Base-by-base conservation (phyloP, 2,888 invertebrate genomes). In the Nipponacmea schrenckii region DNA sequence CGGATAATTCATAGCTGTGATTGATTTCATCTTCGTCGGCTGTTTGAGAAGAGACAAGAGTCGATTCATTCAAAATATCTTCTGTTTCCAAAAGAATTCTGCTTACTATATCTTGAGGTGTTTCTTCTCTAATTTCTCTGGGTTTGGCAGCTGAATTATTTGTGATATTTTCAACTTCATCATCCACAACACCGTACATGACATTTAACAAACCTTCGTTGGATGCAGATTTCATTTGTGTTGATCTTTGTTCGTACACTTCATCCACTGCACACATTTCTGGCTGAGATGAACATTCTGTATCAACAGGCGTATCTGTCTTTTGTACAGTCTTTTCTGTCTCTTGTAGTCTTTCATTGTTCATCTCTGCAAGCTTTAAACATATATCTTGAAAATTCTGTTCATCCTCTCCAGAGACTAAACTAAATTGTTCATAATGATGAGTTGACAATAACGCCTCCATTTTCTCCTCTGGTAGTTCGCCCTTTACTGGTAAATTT, bases 41-140 rank as follows among this genome's bases (percentile, higher is more conserved):
- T 3, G 24, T 20, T 24, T 24, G 20, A 8, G 56, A 56, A 24
- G 20, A 56, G 20, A 12, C 20, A 39, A 39, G 39, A 39, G 39
- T 39, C 8, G 39, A 39, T 39, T 39, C 39, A 56, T 56, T 56
- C 24, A 56, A 14, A 12, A 56, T 56, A 24, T 56, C 56, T 24
- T 56, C 56, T 20, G 56, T 56, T 56, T 56, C 56, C 56, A 56
- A 24, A 24, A 56, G 56, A 56, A 56, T 56, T 56, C 56, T 56
- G 20, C 20, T 56, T 24, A 56, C 24, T 56, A 56, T 56, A 24
- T 56, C 56, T 24, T 56, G 56, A 10, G 56, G 56, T 12, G 56
- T 56, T 56, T 56, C 56, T 24, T 20, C 56, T 24, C 56, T 56
- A 24, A 24, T 20, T 56, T 56, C 56, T 24, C 56, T 20, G 24